Evolutionary conservation across 2,113 vertebrate genomes (phyloP), one percentile per base, ranked within the genome.

Genomic region (Oncorhynchus masou): DNA sequence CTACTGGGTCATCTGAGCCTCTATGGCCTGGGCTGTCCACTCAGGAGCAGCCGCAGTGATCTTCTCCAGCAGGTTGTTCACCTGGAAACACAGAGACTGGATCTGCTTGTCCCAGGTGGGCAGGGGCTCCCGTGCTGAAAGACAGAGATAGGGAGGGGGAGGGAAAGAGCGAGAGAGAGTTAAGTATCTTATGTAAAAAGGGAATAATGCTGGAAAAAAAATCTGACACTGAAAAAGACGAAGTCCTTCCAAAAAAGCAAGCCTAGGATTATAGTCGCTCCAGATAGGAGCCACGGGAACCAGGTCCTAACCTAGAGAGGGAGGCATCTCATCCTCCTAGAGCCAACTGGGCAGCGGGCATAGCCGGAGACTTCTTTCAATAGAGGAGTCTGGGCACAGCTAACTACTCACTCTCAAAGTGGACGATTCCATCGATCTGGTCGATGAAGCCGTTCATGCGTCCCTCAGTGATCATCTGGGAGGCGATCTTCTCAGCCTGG

Each of bases 391-490:
- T 19, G 20, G 3, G 13, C 45, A 62, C 31, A 51, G 24, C 8
- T 67, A 5, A 54, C 31, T 3, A 93, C 96, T 97, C 94, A 98
- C 97, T 99, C 93, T 99, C 98, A 93, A 99, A 99, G 90, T 99
- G 98, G 79, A 99, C 98, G 48, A 99, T 99, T 84, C 98, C 93
- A 4, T 99, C 98, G 70, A 99, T 99, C 88, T 99, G 98, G 91
- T 99, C 97, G 34, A 99, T 99, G 87, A 99, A 99, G 85, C 98
- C 97, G 1, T 99, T 99, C 98, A 99, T 99, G 27, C 97, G 96
- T 51, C 97, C 97, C 84, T 99, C 98, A 0, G 98, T 99, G 90
- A 99, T 99, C 98, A 99, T 99, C 86, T 99, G 98, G 15, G 98
- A 99, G 22, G 98, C 98, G 1, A 99, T 99, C 87, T 99, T 99